Conservation (phyloP, 92 coral and sea anemone species). For the Umimayanthus kanabou region DNA sequence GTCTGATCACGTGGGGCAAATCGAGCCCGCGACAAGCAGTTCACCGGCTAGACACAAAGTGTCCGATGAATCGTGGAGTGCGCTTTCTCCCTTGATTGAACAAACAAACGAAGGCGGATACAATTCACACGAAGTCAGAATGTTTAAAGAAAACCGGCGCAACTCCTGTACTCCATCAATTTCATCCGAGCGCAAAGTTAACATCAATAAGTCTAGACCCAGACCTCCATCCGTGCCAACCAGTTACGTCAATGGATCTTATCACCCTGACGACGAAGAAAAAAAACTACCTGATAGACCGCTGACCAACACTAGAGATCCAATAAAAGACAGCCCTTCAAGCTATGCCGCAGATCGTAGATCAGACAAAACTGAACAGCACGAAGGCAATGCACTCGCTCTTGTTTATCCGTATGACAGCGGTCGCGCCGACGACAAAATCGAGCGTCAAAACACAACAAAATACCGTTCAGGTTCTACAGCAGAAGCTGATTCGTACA, state of each 20-base stretch:
- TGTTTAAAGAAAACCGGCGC: slow-evolving; percentile 31
- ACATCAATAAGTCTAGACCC: slow-evolving; percentile 30
- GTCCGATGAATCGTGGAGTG: slow-evolving; percentile 42
- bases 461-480: background rate
- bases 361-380: background rate
- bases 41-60: slow-evolving; percentile 7
- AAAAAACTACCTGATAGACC: background rate
- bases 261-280: slow-evolving; percentile 72
- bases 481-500: background rate
- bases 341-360: background rate
- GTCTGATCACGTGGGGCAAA: slow-evolving; percentile 54
- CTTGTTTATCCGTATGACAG: background rate
- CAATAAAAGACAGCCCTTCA: background rate
- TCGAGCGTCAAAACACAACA: background rate
- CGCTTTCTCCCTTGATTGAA: slow-evolving; percentile 57
- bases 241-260: slow-evolving; percentile 75
- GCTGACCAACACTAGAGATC: background rate
- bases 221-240: slow-evolving; percentile 44
- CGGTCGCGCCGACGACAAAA: background rate
- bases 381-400: background rate
- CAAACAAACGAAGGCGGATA: slow-evolving; percentile 46
- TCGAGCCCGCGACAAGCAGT: slow-evolving; percentile 43
- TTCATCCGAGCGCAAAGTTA: slow-evolving; percentile 46
- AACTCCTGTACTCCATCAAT: slow-evolving; percentile 58
- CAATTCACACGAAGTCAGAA: background rate